A percentile compares a stretch with the other conserved stretches of the same genome.
Conservation (phyloP, 1,140 invertebrate species). For the Drosophila funebris region DNA sequence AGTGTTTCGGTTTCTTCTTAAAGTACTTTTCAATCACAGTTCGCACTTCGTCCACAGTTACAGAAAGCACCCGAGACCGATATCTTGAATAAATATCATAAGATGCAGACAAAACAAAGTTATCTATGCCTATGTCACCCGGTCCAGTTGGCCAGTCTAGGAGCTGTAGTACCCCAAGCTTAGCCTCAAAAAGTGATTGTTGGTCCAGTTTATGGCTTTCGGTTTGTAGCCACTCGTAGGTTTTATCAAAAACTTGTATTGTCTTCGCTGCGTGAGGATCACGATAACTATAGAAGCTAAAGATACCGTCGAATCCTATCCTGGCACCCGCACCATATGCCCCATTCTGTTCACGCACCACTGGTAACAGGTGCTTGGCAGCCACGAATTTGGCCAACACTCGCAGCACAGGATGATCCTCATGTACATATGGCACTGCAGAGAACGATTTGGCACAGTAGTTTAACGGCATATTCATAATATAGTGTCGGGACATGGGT, state of each 20-base stretch:
- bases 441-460: slow-evolving; percentile 91
- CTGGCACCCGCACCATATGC: slow-evolving; percentile 94
- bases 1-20: slow-evolving; percentile 63
- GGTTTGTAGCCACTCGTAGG: slow-evolving; percentile 89
- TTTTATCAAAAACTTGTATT: slow-evolving; percentile 90
- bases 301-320: slow-evolving; percentile 88
- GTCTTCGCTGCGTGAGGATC: slow-evolving; percentile 92
- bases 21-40: slow-evolving; percentile 89
- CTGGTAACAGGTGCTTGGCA: slow-evolving; percentile 91
- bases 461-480: slow-evolving; percentile 93
- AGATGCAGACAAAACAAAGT: slow-evolving; percentile 89
- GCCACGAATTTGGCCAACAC: slow-evolving; percentile 90
- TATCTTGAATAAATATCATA: slow-evolving; percentile 91
- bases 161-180: slow-evolving; percentile 92
- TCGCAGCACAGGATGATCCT: slow-evolving; percentile 89
- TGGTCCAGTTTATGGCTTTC: slow-evolving; percentile 83
- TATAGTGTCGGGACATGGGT: slow-evolving; percentile 87
- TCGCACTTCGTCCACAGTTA: slow-evolving; percentile 87
- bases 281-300: slow-evolving; percentile 91
- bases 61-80: slow-evolving; percentile 87
- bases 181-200: slow-evolving; percentile 92
- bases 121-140: slow-evolving; percentile 88
- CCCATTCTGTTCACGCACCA: slow-evolving; percentile 95
- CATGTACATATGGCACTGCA: slow-evolving; percentile 90
- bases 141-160: slow-evolving; percentile 91